Conservation (phyloP, 2,888 invertebrate species). For the Nomada lathburiana region DNA sequence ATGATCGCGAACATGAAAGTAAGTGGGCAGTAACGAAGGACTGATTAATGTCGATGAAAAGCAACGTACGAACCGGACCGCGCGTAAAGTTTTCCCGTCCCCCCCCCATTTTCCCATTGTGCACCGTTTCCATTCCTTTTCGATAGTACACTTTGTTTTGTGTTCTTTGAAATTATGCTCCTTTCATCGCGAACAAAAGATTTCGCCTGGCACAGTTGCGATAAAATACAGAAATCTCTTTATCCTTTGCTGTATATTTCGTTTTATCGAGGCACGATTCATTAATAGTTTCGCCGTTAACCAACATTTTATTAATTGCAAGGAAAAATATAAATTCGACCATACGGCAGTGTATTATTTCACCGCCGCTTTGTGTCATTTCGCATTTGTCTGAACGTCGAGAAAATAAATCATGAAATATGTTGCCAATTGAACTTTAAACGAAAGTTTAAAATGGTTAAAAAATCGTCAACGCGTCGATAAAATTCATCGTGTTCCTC, state of each 20-base stretch:
- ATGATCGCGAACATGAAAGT: slow-evolving; percentile 32
- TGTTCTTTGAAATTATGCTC: background rate
- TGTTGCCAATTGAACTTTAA: background rate
- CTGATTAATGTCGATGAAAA: slow-evolving; percentile 28
- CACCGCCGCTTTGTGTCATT: background rate
- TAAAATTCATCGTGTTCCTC: no score
- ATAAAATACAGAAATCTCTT: slow-evolving; percentile 13
- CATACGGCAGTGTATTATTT: background rate
- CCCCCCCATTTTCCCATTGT: slow-evolving; percentile 2
- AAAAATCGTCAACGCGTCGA: no score
- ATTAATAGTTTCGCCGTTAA: slow-evolving; percentile 8
- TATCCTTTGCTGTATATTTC: background rate
- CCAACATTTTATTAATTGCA: background rate
- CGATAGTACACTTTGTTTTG: background rate
- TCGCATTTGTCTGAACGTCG: background rate
- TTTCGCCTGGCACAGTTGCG: background rate
- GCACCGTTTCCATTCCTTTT: background rate
- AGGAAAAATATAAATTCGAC: background rate
- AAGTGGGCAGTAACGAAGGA: slow-evolving; percentile 31
- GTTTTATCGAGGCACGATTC: background rate
- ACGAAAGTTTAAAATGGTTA: background rate
- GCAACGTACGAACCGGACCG: slow-evolving; percentile 7
- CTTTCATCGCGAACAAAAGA: background rate
- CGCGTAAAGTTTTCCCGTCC: slow-evolving; percentile 4
- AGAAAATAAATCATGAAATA: no score